Base-by-base conservation (phyloP, 1,140 invertebrate genomes). In the Drosophila mauritiana region DNA sequence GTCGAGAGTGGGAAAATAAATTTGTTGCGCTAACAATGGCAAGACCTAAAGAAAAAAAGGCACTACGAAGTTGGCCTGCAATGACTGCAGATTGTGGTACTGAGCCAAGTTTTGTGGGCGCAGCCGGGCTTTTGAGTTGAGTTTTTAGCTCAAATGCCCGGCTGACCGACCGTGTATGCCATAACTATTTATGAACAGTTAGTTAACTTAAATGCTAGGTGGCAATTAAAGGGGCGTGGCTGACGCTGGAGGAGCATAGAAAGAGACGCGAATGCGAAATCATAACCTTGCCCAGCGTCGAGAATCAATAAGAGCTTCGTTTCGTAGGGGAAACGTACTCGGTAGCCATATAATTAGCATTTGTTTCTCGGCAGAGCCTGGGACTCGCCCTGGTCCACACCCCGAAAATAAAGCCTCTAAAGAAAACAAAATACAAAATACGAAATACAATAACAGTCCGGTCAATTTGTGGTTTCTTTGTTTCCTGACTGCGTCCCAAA, bases 151-250 rank as follows among this genome's bases (percentile, higher is more conserved):
- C 22, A 55, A 37, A 22, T 58, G 58, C 45, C 45, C 37, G 36
- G 58, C 73, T 86, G 81, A 72, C 84, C 37, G 37, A 39, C 12
- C 75, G 83, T 89, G 84, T 86, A 86, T 89, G 85, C 84, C 85
- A 89, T 89, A 90, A 89, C 84, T 89, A 89, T 89, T 89, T 89
- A 89, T 89, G 84, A 89, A 89, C 84, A 89, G 84, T 89, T 89
- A 89, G 85, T 89, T 89, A 89, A 84, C 84, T 89, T 82, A 89
- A 89, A 88, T 84, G 84, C 73, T 80, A 89, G 84, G 80, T 89
- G 80, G 84, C 84, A 89, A 89, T 89, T 89, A 89, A 89, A 90
- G 65, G 84, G 84, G 84, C 84, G 84, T 75, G 84, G 77, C 63
- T 56, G 77, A 46, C 45, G 73, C 62, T 42, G 36, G 73, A 75